Conservation (phyloP, 2,888 invertebrate genomes). For the Rotaria socialis region DNA sequence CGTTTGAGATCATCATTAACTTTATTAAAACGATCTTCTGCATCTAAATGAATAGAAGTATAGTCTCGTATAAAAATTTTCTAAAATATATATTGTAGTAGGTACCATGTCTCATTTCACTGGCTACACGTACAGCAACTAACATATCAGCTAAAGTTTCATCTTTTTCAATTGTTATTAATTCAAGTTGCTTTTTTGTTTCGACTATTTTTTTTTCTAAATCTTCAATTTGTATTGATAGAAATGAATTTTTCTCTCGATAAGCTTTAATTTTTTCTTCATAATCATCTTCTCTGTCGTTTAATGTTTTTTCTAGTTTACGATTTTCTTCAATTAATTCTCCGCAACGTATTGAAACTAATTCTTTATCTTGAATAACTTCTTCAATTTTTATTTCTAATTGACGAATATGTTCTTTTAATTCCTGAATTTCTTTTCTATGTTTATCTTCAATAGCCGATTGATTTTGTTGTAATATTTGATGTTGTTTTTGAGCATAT, state of each 20-base stretch:
- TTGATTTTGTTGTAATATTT: slow-evolving; percentile 13
- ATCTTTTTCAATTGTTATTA: slow-evolving; percentile 13
- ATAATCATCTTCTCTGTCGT: slow-evolving; percentile 31
- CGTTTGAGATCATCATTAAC: slow-evolving; percentile 22
- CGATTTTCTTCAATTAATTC: slow-evolving; percentile 34
- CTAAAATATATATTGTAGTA: too few species aligned
- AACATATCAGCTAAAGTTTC: slow-evolving; percentile 23
- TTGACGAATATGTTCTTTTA: slow-evolving; percentile 6
- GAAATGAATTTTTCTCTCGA: neutral
- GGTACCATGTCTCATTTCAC: slow-evolving; percentile 15
- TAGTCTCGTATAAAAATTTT: too few species aligned
- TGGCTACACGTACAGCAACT: slow-evolving; percentile 30
- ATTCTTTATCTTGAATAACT: slow-evolving; percentile 27
- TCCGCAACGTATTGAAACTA: neutral
- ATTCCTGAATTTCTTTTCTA: neutral
- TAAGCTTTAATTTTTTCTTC: neutral
- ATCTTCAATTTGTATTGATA: slow-evolving; percentile 33
- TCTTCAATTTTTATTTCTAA: slow-evolving; percentile 31
- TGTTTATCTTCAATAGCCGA: neutral
- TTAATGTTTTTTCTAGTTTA: slow-evolving; percentile 3
- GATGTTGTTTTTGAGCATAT: slow-evolving; percentile 2
- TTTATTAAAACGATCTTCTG: slow-evolving; percentile 35
- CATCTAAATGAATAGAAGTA: neutral
- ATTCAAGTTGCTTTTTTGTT: slow-evolving; percentile 31
- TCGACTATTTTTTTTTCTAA: slow-evolving; percentile 24